Evolutionary conservation across 2,113 vertebrate species (phyloP).

Genomic region (Mellivora capensis): DNA sequence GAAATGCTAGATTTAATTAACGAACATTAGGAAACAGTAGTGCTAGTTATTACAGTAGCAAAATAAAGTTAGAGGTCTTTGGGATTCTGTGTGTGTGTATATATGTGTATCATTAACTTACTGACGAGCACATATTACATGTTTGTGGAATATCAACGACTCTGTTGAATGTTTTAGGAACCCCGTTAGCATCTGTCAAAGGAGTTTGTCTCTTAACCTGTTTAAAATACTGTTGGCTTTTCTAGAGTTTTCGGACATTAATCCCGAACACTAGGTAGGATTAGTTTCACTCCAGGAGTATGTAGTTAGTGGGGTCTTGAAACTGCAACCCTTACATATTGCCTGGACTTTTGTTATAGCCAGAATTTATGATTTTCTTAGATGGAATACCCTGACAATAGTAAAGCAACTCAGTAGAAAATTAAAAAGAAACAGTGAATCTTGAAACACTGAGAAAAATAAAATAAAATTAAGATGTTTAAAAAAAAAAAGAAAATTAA

Average conservation of each 20-base stretch:
- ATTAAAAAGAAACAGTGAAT: neutral
- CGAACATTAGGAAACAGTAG: neutral
- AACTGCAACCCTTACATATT: neutral
- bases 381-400: neutral
- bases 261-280: neutral
- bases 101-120: neutral
- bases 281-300: constrained; percentile 18
- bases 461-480: too few relatives aligned
- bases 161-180: constrained; percentile 26
- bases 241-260: constrained; percentile 36
- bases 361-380: neutral
- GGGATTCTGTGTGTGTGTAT: neutral
- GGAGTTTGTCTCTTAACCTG: neutral
- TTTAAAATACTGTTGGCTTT: constrained; percentile 53
- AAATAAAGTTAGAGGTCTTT: neutral
- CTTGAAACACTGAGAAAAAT: too few relatives aligned
- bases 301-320: neutral
- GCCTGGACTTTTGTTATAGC: neutral
- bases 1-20: constrained; percentile 39
- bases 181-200: neutral
- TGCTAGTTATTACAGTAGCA: neutral
- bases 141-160: neutral
- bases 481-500: too few relatives aligned
- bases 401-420: neutral
- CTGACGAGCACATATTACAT: neutral